Evolutionary conservation across 2,888 invertebrate genomes (phyloP).

Genomic region (Carabus problematicus): DNA sequence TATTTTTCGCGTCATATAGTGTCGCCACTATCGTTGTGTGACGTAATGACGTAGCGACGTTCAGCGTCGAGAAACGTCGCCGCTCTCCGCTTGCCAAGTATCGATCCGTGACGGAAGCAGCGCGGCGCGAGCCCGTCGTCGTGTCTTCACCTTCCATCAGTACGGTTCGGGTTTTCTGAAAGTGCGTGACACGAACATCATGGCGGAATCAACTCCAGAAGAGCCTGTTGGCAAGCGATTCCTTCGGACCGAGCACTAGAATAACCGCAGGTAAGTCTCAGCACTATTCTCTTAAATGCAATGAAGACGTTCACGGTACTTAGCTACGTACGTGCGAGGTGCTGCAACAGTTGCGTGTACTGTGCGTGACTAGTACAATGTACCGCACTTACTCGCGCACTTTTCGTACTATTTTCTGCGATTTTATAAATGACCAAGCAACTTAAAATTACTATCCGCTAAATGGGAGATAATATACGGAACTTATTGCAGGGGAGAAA

Average conservation of each 20-base stretch:
- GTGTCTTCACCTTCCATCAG: constrained; percentile 26
- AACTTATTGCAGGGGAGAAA: not conserved
- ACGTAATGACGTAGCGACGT: constrained; percentile 45
- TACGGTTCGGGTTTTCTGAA: constrained; percentile 31
- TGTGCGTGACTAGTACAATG: constrained; percentile 9
- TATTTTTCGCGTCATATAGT: constrained; percentile 40
- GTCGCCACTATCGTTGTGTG: constrained; percentile 46
- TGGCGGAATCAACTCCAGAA: constrained; percentile 29
- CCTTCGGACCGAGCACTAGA: constrained; percentile 20
- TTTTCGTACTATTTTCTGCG: constrained; percentile 19
- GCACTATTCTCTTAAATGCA: constrained; percentile 10
- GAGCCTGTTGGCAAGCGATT: constrained; percentile 16
- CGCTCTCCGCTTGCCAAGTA: constrained; percentile 35
- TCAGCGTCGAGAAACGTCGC: constrained; percentile 22
- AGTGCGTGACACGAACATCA: constrained; percentile 36
- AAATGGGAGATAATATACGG: not conserved
- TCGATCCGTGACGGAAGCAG: constrained; percentile 38
- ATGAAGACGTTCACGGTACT: constrained; percentile 6
- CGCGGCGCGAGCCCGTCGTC: constrained; percentile 27
- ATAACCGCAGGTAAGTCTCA: constrained; percentile 25
- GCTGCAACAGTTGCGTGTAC: constrained; percentile 27
- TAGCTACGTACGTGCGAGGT: constrained; percentile 2
- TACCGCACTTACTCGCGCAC: constrained; percentile 6
- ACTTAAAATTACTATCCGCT: not conserved
- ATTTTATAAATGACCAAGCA: constrained; percentile 3